Evolutionary conservation across 1,140 invertebrate genomes (phyloP).

Genomic region (Charaxes varanes): DNA sequence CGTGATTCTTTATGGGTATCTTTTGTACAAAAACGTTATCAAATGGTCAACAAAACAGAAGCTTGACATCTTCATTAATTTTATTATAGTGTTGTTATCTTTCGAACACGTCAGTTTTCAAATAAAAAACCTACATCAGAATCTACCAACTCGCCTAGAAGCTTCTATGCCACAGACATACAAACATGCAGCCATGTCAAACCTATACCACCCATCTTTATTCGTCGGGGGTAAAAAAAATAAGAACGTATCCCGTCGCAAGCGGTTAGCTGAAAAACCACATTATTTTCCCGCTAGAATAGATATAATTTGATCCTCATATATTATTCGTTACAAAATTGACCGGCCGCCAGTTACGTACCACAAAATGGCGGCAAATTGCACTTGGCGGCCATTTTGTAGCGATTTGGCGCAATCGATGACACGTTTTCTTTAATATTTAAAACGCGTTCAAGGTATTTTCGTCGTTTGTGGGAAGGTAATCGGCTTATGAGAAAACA

Average conservation of each 20-base stretch:
- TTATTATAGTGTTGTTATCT: too few relatives aligned
- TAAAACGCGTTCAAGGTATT: slow-evolving; percentile 5
- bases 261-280: not conserved
- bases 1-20: too few relatives aligned
- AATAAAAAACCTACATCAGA: too few relatives aligned
- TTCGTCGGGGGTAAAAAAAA: not conserved
- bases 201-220: too few relatives aligned
- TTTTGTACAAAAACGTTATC: too few relatives aligned
- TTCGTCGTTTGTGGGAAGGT: not conserved
- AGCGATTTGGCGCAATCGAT: slow-evolving; percentile 16
- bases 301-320: slow-evolving; percentile 16
- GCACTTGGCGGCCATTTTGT: slow-evolving; percentile 16
- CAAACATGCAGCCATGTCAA: too few relatives aligned
- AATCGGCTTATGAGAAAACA: too few relatives aligned
- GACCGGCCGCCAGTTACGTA: slow-evolving; percentile 1
- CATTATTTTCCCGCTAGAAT: slow-evolving; percentile 2
- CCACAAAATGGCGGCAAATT: slow-evolving; percentile 21
- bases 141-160: too few relatives aligned
- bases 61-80: too few relatives aligned
- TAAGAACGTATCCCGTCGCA: not conserved
- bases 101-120: too few relatives aligned
- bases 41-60: too few relatives aligned
- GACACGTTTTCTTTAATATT: slow-evolving; percentile 6
- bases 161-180: too few relatives aligned
- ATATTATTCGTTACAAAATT: slow-evolving; percentile 22